Evolutionary conservation across 2,888 invertebrate genomes (phyloP).

Genomic region (Clepsis dumicolana): DNA sequence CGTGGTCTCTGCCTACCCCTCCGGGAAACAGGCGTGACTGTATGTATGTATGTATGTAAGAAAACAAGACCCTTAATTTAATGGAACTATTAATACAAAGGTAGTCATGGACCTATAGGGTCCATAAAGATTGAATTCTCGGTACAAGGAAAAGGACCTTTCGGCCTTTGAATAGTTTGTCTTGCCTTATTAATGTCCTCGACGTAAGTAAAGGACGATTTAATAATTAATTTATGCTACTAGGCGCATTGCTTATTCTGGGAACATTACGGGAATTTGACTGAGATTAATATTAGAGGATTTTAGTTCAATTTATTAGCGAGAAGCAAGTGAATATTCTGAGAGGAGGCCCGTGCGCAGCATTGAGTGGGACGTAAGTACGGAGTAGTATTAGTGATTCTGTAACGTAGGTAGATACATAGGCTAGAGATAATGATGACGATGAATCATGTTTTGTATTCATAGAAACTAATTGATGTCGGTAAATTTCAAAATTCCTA

Average conservation of each 20-base stretch:
- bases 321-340: no score
- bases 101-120: background rate
- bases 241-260: background rate
- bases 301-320: no score
- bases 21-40: no score
- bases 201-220: background rate
- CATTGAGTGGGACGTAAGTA: no score
- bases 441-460: no score
- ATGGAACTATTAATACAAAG: background rate
- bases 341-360: no score
- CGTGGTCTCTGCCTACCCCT: no score
- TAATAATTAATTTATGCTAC: constrained; percentile 2
- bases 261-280: background rate
- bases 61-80: background rate
- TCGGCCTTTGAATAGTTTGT: background rate
- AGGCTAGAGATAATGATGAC: no score
- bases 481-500: background rate
- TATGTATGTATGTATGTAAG: no score
- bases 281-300: background rate
- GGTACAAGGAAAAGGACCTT: background rate
- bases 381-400: no score
- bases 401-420: no score
- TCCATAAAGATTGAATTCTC: background rate
- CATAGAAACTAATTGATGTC: no score
- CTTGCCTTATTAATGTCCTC: constrained; percentile 1